phyloP scores from a whole-genome alignment of 2,113 vertebrate genomes.

The Tupaia tana region DNA sequence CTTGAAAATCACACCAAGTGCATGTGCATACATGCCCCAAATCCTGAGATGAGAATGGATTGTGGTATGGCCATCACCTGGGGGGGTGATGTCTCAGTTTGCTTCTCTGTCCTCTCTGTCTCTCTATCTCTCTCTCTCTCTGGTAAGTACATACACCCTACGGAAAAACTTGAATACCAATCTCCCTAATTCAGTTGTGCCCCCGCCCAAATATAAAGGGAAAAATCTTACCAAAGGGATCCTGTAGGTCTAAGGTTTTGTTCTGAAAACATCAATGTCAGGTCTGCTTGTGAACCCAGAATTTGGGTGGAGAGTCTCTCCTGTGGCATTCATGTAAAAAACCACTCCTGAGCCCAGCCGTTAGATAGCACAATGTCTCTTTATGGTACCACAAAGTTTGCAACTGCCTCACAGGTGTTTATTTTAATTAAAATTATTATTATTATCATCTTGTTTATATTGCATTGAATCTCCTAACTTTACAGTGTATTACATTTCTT shows the following conservation, averaged over 20 bases:
- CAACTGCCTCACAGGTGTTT: conserved; percentile 30
- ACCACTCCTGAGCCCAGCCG: conserved; percentile 71
- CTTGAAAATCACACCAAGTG: too few relatives aligned
- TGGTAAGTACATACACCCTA: too few relatives aligned
- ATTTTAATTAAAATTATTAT: too few relatives aligned
- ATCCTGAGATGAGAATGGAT: too few relatives aligned
- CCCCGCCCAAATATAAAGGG: not conserved
- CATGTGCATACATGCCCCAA: too few relatives aligned
- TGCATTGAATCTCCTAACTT: too few relatives aligned
- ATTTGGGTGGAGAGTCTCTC: not conserved
- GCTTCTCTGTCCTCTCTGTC: too few relatives aligned
- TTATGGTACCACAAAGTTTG: conserved; percentile 68
- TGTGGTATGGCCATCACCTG: too few relatives aligned
- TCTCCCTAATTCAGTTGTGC: not conserved
- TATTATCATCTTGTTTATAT: too few relatives aligned
- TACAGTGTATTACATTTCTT: too few relatives aligned
- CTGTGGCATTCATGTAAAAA: conserved; percentile 52
- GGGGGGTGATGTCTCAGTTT: too few relatives aligned
- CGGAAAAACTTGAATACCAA: not conserved
- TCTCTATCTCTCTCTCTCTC: too few relatives aligned
- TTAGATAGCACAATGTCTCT: conserved; percentile 75
- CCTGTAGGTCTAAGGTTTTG: not conserved
- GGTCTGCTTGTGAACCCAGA: not conserved
- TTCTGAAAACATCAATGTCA: not conserved
- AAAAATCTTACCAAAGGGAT: not conserved